Conservation (phyloP, 1,140 invertebrate species). For the Lanistes nyassanus region DNA sequence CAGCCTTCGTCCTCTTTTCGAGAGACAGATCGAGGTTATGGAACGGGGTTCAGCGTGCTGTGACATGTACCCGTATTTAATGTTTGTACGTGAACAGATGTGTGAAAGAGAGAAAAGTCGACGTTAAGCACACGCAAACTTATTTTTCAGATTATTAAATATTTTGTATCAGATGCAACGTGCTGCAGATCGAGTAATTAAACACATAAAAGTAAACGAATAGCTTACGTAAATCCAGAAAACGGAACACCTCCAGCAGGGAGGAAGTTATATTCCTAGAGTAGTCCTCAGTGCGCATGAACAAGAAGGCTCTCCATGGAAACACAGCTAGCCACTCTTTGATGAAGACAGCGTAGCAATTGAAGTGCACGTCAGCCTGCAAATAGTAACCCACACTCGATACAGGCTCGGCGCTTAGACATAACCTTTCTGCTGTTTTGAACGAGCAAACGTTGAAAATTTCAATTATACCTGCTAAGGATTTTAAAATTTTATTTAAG, state of each 20-base stretch:
- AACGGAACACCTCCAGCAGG: slow-evolving; percentile 16
- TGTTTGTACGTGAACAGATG: not conserved
- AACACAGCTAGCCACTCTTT: slow-evolving; percentile 37
- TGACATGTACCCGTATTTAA: not conserved
- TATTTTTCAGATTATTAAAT: not conserved
- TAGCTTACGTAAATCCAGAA: slow-evolving; percentile 25
- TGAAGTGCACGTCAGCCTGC: slow-evolving; percentile 29
- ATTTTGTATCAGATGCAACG: too few relatives aligned
- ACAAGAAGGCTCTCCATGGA: slow-evolving; percentile 30
- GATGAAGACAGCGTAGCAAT: slow-evolving; percentile 33
- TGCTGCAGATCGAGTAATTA: not conserved
- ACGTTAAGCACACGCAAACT: not conserved
- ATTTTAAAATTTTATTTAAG: slow-evolving; percentile 1
- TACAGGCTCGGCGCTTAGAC: too few relatives aligned
- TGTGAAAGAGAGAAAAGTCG: not conserved
- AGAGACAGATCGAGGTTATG: slow-evolving; percentile 1
- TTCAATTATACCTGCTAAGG: not conserved
- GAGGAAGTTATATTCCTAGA: not conserved
- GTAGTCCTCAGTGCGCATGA: slow-evolving; percentile 37
- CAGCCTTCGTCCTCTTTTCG: too few relatives aligned
- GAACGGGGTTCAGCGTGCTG: not conserved
- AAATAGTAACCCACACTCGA: too few relatives aligned
- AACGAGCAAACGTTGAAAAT: too few relatives aligned
- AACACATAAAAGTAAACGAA: not conserved
- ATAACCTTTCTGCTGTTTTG: too few relatives aligned